Percentiles rank a stretch among this genome's conserved stretches.
Conservation (phyloP, 2,888 invertebrate genomes). For the Nasonia oneida region DNA sequence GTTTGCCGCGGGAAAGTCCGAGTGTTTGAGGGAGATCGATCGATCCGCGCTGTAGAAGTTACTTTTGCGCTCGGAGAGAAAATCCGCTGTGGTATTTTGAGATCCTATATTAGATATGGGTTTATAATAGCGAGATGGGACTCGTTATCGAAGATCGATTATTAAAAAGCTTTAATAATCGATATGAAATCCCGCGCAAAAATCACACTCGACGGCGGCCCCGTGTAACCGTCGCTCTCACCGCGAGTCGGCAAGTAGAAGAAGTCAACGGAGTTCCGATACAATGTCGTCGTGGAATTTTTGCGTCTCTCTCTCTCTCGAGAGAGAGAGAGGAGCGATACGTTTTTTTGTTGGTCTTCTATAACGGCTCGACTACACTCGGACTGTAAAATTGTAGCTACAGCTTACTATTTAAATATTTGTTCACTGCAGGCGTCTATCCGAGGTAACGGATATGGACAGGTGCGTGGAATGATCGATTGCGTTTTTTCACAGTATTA, state of each 20-base stretch:
- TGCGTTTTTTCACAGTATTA: neutral
- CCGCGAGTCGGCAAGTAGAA: slow-evolving; percentile 29
- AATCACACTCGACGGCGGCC: too few species aligned
- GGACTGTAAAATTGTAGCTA: neutral
- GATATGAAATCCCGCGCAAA: too few species aligned
- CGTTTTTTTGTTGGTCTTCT: neutral
- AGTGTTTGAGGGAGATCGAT: neutral
- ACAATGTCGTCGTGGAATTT: neutral
- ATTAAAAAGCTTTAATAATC: too few species aligned
- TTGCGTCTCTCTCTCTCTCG: neutral
- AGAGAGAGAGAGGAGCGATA: neutral
- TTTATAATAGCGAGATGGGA: too few species aligned
- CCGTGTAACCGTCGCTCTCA: neutral
- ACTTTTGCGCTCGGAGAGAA: neutral
- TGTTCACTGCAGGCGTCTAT: neutral
- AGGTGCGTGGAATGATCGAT: neutral
- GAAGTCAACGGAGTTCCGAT: slow-evolving; percentile 29
- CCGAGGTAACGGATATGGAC: neutral
- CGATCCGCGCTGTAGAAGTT: neutral
- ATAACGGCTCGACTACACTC: neutral
- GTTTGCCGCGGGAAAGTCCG: neutral
- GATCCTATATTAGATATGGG: too few species aligned
- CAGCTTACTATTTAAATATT: neutral
- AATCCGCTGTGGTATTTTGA: neutral
- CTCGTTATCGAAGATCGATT: too few species aligned